Evolutionary conservation across 92 coral and sea anemone species (phyloP).

Genomic region (Zoanthus sansibaricus): DNA sequence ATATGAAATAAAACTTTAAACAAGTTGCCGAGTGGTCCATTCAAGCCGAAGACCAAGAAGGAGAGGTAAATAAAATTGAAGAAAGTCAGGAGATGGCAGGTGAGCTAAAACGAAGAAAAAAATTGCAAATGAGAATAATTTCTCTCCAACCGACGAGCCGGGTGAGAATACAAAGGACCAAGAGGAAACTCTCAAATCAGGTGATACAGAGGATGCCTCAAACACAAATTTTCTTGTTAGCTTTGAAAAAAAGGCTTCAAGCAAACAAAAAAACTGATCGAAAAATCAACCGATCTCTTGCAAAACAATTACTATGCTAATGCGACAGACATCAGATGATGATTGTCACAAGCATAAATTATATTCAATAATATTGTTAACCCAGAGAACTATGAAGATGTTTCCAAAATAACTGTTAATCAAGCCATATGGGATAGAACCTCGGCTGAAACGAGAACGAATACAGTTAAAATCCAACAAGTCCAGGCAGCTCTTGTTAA

Average conservation of each 20-base stretch:
- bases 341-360: too few relatives aligned
- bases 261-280: background rate
- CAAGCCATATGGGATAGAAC: too few relatives aligned
- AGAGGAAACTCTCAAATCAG: background rate
- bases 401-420: too few relatives aligned
- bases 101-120: too few relatives aligned
- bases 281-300: background rate
- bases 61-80: too few relatives aligned
- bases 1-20: too few relatives aligned
- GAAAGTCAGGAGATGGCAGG: too few relatives aligned
- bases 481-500: constrained; percentile 56
- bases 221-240: background rate
- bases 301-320: constrained; percentile 29
- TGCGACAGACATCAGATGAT: background rate
- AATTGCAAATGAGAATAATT: background rate
- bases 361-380: too few relatives aligned
- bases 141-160: background rate
- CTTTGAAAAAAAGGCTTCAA: background rate
- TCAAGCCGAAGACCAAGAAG: too few relatives aligned
- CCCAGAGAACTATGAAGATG: too few relatives aligned
- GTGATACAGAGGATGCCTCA: background rate
- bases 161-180: background rate
- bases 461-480: constrained; percentile 57
- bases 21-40: too few relatives aligned
- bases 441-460: constrained; percentile 49